phyloP scores from a whole-genome alignment of 2,888 invertebrate genomes.

The Acrobasis suavella region DNA sequence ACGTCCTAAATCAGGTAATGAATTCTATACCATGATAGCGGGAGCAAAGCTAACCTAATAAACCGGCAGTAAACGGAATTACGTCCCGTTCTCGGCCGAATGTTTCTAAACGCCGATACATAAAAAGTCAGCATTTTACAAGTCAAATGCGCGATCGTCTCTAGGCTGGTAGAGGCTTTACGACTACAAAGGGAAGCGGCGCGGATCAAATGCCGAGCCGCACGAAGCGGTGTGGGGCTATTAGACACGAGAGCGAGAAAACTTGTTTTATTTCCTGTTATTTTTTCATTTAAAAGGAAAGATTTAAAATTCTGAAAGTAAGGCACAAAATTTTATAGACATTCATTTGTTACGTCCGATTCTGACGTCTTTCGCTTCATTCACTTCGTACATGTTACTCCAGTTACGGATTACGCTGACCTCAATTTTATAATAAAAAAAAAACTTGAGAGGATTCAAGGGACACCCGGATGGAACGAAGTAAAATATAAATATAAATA shows the following conservation, averaged over 20 bases:
- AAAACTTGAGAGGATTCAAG: no score
- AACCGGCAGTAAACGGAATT: conserved; percentile 17
- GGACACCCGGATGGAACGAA: no score
- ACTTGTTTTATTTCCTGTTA: no score
- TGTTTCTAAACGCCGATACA: conserved; percentile 24
- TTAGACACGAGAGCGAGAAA: neutral
- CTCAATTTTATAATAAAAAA: no score
- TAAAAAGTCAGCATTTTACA: conserved; percentile 24
- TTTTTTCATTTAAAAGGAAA: neutral
- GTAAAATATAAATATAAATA: no score
- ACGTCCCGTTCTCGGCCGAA: conserved; percentile 8
- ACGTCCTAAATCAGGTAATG: conserved; percentile 1
- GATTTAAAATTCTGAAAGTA: no score
- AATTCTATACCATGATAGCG: neutral
- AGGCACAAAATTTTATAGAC: no score
- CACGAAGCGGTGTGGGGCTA: neutral
- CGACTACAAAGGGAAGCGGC: conserved; percentile 37
- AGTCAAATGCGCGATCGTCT: conserved; percentile 27
- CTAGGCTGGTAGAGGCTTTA: conserved; percentile 37
- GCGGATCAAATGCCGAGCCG: conserved; percentile 38
- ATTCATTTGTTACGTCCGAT: no score
- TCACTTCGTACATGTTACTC: no score
- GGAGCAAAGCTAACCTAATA: conserved; percentile 7
- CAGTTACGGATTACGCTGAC: no score
- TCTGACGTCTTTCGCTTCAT: no score